Conservation (phyloP, 1,140 invertebrate genomes). For the Cotesia chilonis region DNA sequence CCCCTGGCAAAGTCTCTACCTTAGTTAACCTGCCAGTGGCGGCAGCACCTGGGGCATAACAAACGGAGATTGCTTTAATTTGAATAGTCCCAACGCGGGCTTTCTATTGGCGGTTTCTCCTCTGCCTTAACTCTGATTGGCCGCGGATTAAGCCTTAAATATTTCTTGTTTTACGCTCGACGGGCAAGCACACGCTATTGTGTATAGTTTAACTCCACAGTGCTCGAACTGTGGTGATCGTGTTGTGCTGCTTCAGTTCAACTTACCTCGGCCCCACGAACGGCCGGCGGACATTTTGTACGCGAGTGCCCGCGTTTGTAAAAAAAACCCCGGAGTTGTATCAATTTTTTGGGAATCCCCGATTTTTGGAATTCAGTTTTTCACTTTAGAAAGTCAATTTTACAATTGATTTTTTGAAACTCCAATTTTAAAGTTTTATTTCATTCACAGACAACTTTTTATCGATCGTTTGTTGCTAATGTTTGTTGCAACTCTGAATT, state of each 20-base stretch:
- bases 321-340: background rate
- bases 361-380: no score
- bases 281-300: conserved; percentile 44
- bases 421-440: no score
- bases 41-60: conserved; percentile 52
- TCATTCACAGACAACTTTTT: no score
- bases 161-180: no score
- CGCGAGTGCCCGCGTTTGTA: background rate
- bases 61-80: conserved; percentile 34
- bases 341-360: background rate
- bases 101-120: conserved; percentile 47
- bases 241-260: conserved; percentile 57
- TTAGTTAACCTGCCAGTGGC: conserved; percentile 56
- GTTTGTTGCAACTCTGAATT: no score
- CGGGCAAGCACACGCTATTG: no score
- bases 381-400: no score
- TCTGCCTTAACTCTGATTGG: conserved; percentile 47
- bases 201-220: no score
- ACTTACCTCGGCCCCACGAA: conserved; percentile 59
- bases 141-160: conserved; percentile 47
- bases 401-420: no score
- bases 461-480: no score
- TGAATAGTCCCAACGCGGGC: background rate
- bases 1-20: background rate
- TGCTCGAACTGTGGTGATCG: conserved; percentile 46